Base-by-base conservation (phyloP, 2,797 vertebrate genomes). In the Hippopotamyrus pictus region DNA sequence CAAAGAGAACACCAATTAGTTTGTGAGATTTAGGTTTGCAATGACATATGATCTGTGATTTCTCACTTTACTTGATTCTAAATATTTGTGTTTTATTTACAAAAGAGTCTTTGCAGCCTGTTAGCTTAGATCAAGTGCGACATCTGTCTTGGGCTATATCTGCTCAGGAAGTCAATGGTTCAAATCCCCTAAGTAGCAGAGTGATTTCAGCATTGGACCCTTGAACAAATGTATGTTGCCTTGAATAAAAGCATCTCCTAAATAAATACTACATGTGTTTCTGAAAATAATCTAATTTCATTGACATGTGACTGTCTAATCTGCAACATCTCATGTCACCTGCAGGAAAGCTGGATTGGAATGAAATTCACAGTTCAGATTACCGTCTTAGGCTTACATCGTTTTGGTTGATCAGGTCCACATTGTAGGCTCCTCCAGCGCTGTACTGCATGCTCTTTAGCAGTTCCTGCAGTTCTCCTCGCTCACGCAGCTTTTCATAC, bases 401-500 rank as follows among this genome's bases (percentile, higher is more conserved):
- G 1, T 90, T 19, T 46, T 88, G 86, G 17, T 91, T 91, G 59
- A 90, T 12, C 82, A 90, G 73, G 1, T 87, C 33, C 59, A 90
- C 86, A 19, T 37, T 22, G 62, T 86, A 88, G 25, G 62, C 25
- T 19, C 88, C 54, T 8, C 73, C 57, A 57, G 46, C 37, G 7
- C 53, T 91, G 84, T 65, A 90, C 59, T 91, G 92, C 19, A 73
- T 22, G 50, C 62, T 46, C 84, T 89, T 90, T 9, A 90, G 25
- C 2, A 90, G 5, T 3, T 89, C 88, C 44, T 88, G n/a, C 44
- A 89, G 89, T 12, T 54, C 17, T 4, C 89, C 90, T 5, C 86
- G 79, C 51, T 88, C 89, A 51, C 46, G 59, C 5, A 90, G 73
- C 54, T 88, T 79, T 22, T 90, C 90, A 57, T 89, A 86, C 17